Percentiles rank a stretch among this genome's conserved stretches.
These are phyloP conservation scores for Ptilodon capucinus DNA, from an alignment of 2,888 invertebrate species.

Conservation along the genomic window DNA sequence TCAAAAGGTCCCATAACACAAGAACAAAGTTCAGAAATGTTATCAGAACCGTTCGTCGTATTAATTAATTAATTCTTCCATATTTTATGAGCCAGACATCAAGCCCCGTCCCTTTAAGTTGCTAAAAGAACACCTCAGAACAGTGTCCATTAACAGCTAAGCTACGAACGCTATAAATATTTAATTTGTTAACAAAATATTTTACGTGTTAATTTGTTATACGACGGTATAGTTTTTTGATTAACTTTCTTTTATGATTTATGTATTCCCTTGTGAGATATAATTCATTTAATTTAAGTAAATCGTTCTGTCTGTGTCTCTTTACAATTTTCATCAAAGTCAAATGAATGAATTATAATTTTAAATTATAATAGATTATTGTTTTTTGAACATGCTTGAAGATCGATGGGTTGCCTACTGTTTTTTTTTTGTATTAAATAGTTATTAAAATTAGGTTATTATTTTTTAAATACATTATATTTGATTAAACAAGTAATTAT, in stretches of 20 bases:
- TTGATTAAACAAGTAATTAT: no score
- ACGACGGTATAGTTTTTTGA: no score
- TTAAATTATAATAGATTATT: background rate
- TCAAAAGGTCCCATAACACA: constrained; percentile 10
- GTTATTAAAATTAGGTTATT: no score
- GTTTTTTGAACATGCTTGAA: background rate
- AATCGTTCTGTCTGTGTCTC: background rate
- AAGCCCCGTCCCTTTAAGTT: constrained; percentile 37
- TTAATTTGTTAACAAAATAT: background rate
- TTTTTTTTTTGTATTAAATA: no score
- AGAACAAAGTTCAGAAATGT: constrained; percentile 36
- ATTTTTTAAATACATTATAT: no score
- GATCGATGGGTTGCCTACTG: background rate
- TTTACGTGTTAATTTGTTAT: background rate
- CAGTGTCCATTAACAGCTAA: background rate
- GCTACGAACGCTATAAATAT: background rate
- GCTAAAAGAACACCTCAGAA: background rate
- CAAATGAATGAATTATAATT: background rate
- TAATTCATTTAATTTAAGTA: background rate
- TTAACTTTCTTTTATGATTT: background rate
- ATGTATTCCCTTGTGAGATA: background rate
- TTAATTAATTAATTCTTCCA: constrained; percentile 66
- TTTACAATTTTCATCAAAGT: background rate
- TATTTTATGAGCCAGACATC: constrained; percentile 53
- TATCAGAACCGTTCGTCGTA: constrained; percentile 28